These are phyloP conservation scores for Ceratina calcarata DNA, from an alignment of 1,140 invertebrate genomes.

Conservation along the genomic window DNA sequence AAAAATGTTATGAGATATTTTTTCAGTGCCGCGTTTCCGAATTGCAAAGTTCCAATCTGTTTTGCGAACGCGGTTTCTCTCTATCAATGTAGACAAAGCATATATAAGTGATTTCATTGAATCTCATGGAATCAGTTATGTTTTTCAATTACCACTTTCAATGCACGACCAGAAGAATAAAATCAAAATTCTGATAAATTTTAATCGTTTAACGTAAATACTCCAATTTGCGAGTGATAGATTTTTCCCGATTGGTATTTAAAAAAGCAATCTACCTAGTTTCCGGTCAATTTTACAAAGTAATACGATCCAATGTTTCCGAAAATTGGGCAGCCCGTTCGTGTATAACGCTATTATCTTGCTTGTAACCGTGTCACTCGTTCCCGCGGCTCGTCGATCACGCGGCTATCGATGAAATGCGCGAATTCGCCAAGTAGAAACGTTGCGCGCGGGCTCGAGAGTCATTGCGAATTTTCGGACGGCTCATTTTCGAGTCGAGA, in stretches of 20 bases:
- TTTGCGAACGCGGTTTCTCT: too few species aligned
- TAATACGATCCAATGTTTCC: neutral
- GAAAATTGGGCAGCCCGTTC: slow-evolving; percentile 8
- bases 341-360: neutral
- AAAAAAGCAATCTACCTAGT: neutral
- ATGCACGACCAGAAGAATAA: too few species aligned
- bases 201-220: neutral
- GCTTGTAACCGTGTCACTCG: neutral
- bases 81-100: too few species aligned
- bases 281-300: neutral
- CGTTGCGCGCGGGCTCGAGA: neutral
- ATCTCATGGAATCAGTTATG: too few species aligned
- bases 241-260: neutral
- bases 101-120: too few species aligned
- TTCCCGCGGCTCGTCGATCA: slow-evolving; percentile 2
- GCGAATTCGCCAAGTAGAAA: slow-evolving; percentile 6
- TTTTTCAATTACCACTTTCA: too few species aligned
- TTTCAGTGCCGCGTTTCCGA: too few species aligned
- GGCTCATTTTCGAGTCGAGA: slow-evolving; percentile 2
- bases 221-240: neutral
- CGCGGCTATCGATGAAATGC: neutral
- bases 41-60: too few species aligned
- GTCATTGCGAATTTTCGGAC: slow-evolving; percentile 2
- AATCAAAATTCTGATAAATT: too few species aligned
- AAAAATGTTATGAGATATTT: too few species aligned